Evolutionary conservation across 2,797 vertebrate genomes (phyloP).

Genomic region (Sarcophilus harrisii): DNA sequence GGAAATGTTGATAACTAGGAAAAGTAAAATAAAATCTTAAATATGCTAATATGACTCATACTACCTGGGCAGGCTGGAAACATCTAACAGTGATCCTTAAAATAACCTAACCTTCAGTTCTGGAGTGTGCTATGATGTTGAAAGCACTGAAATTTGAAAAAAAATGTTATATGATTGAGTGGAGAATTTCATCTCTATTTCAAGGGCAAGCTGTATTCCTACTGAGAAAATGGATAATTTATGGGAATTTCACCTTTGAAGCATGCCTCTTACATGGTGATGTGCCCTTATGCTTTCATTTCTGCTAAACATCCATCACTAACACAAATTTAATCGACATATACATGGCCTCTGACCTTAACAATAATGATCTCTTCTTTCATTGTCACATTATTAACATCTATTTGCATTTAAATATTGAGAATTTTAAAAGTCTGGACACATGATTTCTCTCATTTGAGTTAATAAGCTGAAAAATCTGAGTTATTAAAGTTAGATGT

Average conservation of each 20-base stretch:
- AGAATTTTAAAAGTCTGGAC: neutral
- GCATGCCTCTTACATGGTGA: neutral
- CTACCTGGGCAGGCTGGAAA: constrained; percentile 32
- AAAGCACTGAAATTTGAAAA: constrained; percentile 19
- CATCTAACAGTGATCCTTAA: constrained; percentile 22
- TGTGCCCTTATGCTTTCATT: neutral
- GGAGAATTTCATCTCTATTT: constrained; percentile 49
- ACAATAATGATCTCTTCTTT: neutral
- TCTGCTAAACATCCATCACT: neutral
- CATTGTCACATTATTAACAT: neutral
- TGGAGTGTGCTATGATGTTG: constrained; percentile 20
- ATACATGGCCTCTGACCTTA: neutral
- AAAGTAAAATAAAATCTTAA: constrained; percentile 12
- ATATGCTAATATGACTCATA: neutral
- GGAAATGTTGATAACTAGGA: neutral
- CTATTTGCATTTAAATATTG: neutral
- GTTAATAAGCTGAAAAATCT: constrained; percentile 20
- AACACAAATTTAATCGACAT: neutral
- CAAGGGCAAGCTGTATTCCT: neutral
- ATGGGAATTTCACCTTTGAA: neutral
- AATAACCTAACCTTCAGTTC: constrained; percentile 29
- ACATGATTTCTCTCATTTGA: constrained; percentile 32
- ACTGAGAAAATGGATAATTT: constrained; percentile 8
- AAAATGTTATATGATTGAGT: constrained; percentile 14
- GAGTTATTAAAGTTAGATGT: constrained; percentile 18